phyloP scores from a whole-genome alignment of 2,113 vertebrate species.

The Zosterops borbonicus region DNA sequence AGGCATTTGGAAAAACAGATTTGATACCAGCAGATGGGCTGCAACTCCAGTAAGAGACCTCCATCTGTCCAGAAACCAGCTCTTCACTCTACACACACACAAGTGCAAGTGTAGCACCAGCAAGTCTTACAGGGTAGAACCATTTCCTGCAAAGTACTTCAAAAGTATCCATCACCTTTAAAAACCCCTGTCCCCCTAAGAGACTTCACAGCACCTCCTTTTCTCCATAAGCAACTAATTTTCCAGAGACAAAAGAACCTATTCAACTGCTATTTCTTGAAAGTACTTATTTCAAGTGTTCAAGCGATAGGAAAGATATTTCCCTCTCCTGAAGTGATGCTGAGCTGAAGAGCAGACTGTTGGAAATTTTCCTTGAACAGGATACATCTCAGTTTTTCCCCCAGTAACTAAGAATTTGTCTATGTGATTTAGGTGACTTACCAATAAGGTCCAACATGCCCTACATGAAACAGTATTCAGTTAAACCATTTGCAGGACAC shows the following conservation, averaged over 20 bases:
- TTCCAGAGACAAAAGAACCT: background rate
- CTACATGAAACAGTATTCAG: background rate
- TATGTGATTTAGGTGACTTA: background rate
- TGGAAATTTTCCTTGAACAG: background rate
- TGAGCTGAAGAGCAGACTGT: background rate
- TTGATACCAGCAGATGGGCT: slow-evolving; percentile 39
- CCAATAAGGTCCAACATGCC: background rate
- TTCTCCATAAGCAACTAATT: background rate
- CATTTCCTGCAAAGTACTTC: background rate
- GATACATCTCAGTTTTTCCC: background rate
- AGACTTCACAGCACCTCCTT: background rate
- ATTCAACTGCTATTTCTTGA: background rate
- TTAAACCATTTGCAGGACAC: background rate
- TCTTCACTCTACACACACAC: accelerated
- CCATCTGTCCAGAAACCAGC: slow-evolving; percentile 12
- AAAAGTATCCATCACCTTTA: background rate
- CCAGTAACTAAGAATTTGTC: background rate
- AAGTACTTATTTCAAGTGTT: background rate
- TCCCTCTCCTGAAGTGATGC: background rate
- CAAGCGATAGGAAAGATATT: background rate
- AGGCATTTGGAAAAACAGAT: slow-evolving; percentile 28
- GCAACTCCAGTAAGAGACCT: background rate
- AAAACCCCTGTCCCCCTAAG: background rate
- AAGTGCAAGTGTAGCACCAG: background rate
- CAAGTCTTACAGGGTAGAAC: background rate